Percentiles rank a stretch among this genome's conserved stretches.
These are phyloP conservation scores for Hoplodrina blanda DNA, from an alignment of 2,888 invertebrate species.

Conservation along the genomic window DNA sequence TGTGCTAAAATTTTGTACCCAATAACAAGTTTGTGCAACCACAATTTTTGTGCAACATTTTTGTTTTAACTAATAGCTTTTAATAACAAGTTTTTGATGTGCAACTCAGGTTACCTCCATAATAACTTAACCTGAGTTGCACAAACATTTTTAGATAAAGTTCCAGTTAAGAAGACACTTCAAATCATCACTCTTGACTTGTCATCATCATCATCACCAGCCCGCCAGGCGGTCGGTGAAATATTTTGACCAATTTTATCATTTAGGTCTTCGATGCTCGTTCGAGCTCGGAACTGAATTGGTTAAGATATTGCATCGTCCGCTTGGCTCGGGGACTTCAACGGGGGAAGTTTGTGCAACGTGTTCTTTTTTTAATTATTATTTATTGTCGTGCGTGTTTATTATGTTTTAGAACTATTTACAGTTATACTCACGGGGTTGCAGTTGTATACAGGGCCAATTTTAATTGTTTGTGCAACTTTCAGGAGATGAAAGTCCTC, in stretches of 20 bases:
- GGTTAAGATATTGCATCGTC: constrained; percentile 91
- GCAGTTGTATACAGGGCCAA: not conserved
- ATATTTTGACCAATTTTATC: constrained; percentile 90
- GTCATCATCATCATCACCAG: constrained; percentile 19
- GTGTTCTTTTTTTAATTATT: constrained; percentile 15
- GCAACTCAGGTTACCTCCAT: not conserved
- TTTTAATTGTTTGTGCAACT: not conserved
- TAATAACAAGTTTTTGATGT: constrained; percentile 6
- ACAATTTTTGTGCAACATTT: constrained; percentile 1
- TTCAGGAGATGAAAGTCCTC: not conserved
- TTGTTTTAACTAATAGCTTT: constrained; percentile 22
- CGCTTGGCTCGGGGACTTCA: constrained; percentile 80
- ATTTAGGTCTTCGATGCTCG: constrained; percentile 58
- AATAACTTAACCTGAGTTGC: constrained; percentile 2
- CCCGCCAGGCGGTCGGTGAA: constrained; percentile 88
- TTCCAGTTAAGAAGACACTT: constrained; percentile 16
- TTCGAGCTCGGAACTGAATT: constrained; percentile 79
- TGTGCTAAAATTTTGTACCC: constrained; percentile 8
- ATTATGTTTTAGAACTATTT: not conserved
- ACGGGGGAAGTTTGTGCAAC: constrained; percentile 65
- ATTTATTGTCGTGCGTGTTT: not conserved
- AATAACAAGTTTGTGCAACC: constrained; percentile 16
- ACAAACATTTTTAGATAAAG: not conserved
- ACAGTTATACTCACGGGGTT: not conserved
- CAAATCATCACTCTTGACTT: not conserved